phyloP scores from a whole-genome alignment of 2,113 vertebrate species.

The Quiscalus mexicanus region DNA sequence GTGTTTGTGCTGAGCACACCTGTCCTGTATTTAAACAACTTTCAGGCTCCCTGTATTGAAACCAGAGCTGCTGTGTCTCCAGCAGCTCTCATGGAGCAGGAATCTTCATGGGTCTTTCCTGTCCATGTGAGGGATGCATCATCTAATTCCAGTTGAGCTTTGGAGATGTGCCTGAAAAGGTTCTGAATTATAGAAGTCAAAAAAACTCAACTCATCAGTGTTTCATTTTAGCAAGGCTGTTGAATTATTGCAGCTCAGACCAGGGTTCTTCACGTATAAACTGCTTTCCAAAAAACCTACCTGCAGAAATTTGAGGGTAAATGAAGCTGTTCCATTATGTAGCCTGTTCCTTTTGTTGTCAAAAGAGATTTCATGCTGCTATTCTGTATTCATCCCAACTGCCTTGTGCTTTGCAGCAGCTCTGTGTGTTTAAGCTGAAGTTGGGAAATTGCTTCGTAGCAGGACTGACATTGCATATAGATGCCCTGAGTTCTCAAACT shows the following conservation, averaged over 20 bases:
- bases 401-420: not conserved
- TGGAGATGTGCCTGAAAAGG: not conserved
- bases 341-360: not conserved
- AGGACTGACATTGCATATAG: not conserved
- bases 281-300: not conserved
- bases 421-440: not conserved
- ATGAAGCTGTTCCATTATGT: not conserved
- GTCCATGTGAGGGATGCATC: not conserved
- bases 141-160: not conserved
- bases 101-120: not conserved
- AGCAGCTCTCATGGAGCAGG: not conserved
- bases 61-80: not conserved
- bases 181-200: not conserved
- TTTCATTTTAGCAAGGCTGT: slow-evolving; percentile 22
- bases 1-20: slow-evolving; percentile 8
- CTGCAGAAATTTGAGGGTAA: not conserved
- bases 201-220: not conserved
- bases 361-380: not conserved
- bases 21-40: not conserved
- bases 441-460: not conserved
- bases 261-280: not conserved
- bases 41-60: not conserved
- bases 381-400: not conserved
- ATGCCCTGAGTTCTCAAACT: not conserved
- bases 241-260: not conserved